Conservation (phyloP, 2,888 invertebrate genomes). For the Luperina testacea region DNA sequence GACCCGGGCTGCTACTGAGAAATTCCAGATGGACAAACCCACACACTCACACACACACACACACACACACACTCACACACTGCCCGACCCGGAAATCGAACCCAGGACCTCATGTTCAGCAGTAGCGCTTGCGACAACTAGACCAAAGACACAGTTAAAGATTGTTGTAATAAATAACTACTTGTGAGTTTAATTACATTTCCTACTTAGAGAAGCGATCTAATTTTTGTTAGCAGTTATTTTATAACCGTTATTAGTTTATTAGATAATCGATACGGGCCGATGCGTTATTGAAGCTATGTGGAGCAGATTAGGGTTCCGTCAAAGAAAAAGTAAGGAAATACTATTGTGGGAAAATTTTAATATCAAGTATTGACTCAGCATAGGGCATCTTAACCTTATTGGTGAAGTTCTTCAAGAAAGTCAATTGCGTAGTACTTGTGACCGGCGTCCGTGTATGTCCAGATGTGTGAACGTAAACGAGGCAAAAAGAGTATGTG, state of each 20-base stretch:
- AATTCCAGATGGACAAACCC: too few relatives aligned
- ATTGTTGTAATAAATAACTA: constrained; percentile 10
- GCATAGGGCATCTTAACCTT: background rate
- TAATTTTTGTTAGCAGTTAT: constrained; percentile 44
- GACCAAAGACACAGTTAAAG: background rate
- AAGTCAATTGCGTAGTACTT: background rate
- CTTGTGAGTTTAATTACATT: constrained; percentile 27
- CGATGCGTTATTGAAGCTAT: constrained; percentile 56
- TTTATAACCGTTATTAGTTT: constrained; percentile 60
- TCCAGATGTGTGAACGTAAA: background rate
- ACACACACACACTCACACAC: too few relatives aligned
- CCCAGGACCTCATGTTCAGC: background rate
- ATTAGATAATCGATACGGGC: constrained; percentile 64
- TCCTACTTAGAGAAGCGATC: constrained; percentile 22
- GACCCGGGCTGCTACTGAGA: background rate
- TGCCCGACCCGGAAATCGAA: too few relatives aligned
- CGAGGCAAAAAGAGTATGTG: background rate
- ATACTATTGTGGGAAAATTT: background rate
- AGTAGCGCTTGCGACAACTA: background rate
- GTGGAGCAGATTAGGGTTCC: constrained; percentile 49
- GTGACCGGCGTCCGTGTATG: background rate
- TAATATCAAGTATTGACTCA: background rate
- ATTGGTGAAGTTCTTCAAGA: background rate
- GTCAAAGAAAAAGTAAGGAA: background rate
- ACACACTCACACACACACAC: too few relatives aligned